A percentile compares a stretch with the other conserved stretches of the same genome.
phyloP scores from a whole-genome alignment of 1,140 invertebrate species.

The Drosophila nigrodunni region DNA sequence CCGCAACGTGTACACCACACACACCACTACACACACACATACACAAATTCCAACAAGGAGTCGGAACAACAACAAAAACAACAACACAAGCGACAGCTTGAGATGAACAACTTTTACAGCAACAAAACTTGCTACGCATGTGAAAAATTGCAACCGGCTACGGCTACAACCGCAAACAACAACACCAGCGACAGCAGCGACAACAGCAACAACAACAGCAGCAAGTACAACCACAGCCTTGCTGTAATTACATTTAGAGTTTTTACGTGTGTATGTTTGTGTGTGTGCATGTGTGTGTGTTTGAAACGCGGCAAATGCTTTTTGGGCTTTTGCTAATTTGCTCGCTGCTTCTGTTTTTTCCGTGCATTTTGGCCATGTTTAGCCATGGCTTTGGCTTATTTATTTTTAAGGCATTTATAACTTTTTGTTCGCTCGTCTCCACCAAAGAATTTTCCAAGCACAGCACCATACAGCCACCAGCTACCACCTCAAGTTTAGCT shows the following conservation, averaged over 20 bases:
- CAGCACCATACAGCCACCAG: constrained; percentile 46
- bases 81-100: constrained; percentile 31
- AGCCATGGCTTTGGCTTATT: constrained; percentile 60
- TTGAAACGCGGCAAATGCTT: constrained; percentile 52
- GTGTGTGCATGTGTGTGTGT: constrained; percentile 53
- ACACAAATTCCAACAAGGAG: constrained; percentile 58
- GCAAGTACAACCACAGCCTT: constrained; percentile 32
- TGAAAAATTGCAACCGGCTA: constrained; percentile 72
- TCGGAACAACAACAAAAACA: constrained; percentile 31
- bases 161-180: constrained; percentile 47
- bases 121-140: constrained; percentile 78
- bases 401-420: constrained; percentile 78
- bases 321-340: constrained; percentile 79
- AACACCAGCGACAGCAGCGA: constrained; percentile 44
- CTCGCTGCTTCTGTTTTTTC: constrained; percentile 73
- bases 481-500: constrained; percentile 44
- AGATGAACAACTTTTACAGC: constrained; percentile 78
- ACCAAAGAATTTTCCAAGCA: constrained; percentile 42
- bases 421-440: constrained; percentile 40
- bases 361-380: constrained; percentile 44
- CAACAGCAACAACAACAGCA: constrained; percentile 38
- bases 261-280: constrained; percentile 26
- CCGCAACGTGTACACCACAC: constrained; percentile 76
- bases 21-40: background rate
- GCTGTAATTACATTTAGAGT: constrained; percentile 75